These are phyloP conservation scores for Istiophorus platypterus DNA, from an alignment of 2,113 vertebrate genomes.

Conservation along the genomic window DNA sequence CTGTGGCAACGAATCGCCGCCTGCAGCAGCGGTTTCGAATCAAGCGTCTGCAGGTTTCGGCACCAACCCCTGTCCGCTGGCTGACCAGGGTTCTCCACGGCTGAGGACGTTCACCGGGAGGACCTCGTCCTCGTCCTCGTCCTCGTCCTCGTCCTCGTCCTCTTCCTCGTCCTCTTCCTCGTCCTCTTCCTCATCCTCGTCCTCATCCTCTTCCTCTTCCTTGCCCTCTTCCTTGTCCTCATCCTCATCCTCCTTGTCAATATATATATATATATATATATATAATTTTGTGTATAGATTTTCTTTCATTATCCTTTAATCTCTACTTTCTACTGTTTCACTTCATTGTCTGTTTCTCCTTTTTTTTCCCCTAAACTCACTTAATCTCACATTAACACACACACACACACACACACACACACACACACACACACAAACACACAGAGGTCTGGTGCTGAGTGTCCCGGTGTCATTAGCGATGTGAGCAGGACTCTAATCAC, in stretches of 20 bases:
- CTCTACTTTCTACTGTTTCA: background rate
- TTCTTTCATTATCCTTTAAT: background rate
- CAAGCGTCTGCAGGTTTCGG: background rate
- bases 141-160: background rate
- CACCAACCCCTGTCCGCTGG: background rate
- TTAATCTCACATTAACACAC: constrained; percentile 15
- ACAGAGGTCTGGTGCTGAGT: constrained; percentile 1
- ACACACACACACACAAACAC: background rate
- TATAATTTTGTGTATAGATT: background rate
- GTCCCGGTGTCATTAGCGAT: constrained; percentile 55
- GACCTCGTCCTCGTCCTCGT: too few species aligned
- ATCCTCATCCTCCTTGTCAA: too few species aligned
- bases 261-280: too few species aligned
- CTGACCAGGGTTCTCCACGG: background rate
- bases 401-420: background rate
- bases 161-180: too few species aligned
- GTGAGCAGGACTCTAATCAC: constrained; percentile 64
- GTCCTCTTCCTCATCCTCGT: too few species aligned
- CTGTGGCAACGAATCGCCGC: too few species aligned
- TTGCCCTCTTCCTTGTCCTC: too few species aligned
- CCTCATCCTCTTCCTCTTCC: background rate
- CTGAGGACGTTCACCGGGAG: background rate
- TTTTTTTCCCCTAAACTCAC: background rate
- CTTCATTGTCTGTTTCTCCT: background rate
- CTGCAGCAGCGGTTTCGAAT: background rate